phyloP scores from a whole-genome alignment of 2,888 invertebrate species.

The Thymelicus lineola region DNA sequence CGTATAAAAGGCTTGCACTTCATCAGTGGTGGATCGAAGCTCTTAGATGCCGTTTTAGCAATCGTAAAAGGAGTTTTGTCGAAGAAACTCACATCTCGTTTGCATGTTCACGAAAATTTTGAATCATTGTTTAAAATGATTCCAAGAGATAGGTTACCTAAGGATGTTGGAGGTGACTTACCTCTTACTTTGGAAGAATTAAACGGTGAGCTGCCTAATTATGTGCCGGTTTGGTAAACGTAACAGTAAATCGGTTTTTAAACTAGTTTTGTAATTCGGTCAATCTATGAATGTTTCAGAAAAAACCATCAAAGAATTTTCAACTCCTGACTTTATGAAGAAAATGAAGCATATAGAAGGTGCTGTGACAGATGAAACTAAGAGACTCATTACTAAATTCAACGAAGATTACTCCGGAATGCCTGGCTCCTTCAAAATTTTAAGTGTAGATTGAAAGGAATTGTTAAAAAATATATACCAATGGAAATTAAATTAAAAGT shows the following conservation, averaged over 20 bases:
- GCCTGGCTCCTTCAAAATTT: conserved; percentile 48
- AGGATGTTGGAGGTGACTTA: conserved; percentile 53
- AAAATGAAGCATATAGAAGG: conserved; percentile 48
- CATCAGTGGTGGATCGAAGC: conserved; percentile 55
- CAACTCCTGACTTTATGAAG: conserved; percentile 52
- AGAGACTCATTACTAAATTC: conserved; percentile 18
- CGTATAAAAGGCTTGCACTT: conserved; percentile 59
- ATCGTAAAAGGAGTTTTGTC: conserved; percentile 58
- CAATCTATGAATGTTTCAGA: conserved; percentile 44
- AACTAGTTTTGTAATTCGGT: no score
- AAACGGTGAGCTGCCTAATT: conserved; percentile 36
- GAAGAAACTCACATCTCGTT: conserved; percentile 55
- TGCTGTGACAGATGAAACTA: conserved; percentile 46
- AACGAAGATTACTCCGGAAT: conserved; percentile 40
- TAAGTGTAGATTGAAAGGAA: conserved; percentile 47
- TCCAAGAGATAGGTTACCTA: conserved; percentile 51
- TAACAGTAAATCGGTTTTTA: no score
- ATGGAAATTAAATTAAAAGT: no score
- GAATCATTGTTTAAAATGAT: conserved; percentile 52
- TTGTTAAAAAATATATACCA: no score
- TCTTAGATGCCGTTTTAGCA: conserved; percentile 50
- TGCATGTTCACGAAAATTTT: conserved; percentile 51
- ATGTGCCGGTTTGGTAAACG: no score
- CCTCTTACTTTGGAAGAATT: conserved; percentile 36
- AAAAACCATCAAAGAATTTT: conserved; percentile 50